Evolutionary conservation across 2,797 vertebrate species (phyloP), one percentile per base, ranked within the genome.

Genomic region (Oceanodroma leucorhoa): DNA sequence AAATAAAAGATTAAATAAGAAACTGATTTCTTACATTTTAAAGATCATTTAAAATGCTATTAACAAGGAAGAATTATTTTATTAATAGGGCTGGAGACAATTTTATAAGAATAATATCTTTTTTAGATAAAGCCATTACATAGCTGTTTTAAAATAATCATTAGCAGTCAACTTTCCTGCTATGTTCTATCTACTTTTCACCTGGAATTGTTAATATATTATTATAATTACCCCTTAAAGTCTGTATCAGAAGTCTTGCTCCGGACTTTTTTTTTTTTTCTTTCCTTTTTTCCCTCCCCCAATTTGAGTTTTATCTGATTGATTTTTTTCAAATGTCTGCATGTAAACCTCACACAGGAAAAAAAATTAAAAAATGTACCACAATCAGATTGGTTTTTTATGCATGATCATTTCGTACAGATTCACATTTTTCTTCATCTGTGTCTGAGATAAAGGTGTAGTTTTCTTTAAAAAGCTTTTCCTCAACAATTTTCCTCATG

Each of bases 291-390:
- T 60, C 18, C 57, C 58, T 43, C 53, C 15, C 38, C 36, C n/a
- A 72, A 32, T 76, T 69, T 82, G 62, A 54, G 21, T 90, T 94
- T 84, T 69, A 82, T 50, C 67, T 0, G 0, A 91, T 22, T 54
- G 15, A 45, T 36, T 79, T 92, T 89, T 94, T 92, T 82, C 71
- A 92, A 80, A 85, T 85, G 76, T 54, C 79, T 80, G 75, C 72
- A 83, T 62, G 45, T 69, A 91, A 85, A 93, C 55, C 22, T 85
- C n/a, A 19, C 17, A 57, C 12, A 40, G 14, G 50, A 16, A 41
- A 50, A 78, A 89, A 79, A 90, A 79, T 41, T 2, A 45, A 62
- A 67, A 81, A 0, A 89, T 46, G 34, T 41, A 72, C 38, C 54
- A 57, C 11, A 32, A 66, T 80, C 62, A 58, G 51, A 87, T 22